Conservation (phyloP, 2,113 vertebrate species). For the Tyrannus savana region DNA sequence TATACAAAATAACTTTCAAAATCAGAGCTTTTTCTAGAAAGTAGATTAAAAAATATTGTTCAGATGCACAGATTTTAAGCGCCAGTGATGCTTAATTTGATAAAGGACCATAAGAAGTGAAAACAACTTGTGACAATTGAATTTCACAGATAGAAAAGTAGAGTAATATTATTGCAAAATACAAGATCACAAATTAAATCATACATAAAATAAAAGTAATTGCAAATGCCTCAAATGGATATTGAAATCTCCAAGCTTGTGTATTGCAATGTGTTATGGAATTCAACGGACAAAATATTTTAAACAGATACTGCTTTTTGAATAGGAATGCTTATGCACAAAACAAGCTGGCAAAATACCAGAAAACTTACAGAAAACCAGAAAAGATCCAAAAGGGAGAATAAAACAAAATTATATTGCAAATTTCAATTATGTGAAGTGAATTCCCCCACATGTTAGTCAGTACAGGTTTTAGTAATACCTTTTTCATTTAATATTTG, state of each 20-base stretch:
- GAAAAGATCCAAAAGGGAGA: not conserved
- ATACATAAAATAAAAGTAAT: constrained; percentile 20
- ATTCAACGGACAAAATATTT: not conserved
- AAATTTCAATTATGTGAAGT: not conserved
- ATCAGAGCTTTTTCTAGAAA: not conserved
- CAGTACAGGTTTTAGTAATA: not conserved
- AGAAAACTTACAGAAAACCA: not conserved
- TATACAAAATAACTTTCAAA: not conserved
- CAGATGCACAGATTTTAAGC: not conserved
- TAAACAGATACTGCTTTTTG: not conserved
- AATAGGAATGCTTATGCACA: not conserved
- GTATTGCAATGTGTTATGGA: not conserved
- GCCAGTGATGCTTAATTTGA: not conserved
- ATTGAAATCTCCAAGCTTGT: not conserved
- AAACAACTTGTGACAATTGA: not conserved
- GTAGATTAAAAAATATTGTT: not conserved
- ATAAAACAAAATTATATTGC: not conserved
- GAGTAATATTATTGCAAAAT: not conserved
- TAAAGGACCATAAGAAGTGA: not conserved
- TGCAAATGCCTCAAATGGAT: not conserved
- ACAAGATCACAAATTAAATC: constrained; percentile 15
- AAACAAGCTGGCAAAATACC: not conserved
- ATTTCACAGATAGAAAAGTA: constrained; percentile 30
- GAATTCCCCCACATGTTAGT: not conserved
- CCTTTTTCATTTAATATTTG: not conserved